These are phyloP conservation scores for Limenitis camilla DNA, from an alignment of 2,888 invertebrate species.

Conservation along the genomic window DNA sequence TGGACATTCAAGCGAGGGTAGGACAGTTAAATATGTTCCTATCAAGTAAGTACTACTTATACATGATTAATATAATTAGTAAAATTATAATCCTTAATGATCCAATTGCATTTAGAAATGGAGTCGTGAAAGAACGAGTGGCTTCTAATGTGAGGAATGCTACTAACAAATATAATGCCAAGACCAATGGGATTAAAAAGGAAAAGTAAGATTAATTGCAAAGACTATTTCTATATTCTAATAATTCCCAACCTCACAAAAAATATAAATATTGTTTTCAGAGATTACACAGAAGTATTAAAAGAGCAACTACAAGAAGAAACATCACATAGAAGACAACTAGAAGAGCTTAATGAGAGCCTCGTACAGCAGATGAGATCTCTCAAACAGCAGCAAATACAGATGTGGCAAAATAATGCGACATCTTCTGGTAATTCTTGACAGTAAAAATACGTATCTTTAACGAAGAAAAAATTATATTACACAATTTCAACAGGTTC, in stretches of 20 bases:
- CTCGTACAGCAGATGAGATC: conserved; percentile 76
- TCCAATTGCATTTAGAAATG: conserved; percentile 37
- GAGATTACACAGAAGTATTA: conserved; percentile 58
- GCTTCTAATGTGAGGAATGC: conserved; percentile 39
- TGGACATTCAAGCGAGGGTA: conserved; percentile 47
- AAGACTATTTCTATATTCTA: background rate
- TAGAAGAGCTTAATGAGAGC: conserved; percentile 76
- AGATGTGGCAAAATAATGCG: conserved; percentile 51
- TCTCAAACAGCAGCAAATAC: conserved; percentile 62
- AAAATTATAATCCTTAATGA: background rate
- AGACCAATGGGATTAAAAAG: conserved; percentile 45
- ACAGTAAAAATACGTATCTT: too few species aligned
- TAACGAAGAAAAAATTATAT: background rate
- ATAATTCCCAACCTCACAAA: background rate
- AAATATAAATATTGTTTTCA: conserved; percentile 23
- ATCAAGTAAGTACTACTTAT: conserved; percentile 43
- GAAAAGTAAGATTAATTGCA: conserved; percentile 45
- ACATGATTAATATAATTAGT: background rate
- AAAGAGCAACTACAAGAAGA: conserved; percentile 77
- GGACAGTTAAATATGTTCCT: conserved; percentile 39
- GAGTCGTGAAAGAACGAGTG: conserved; percentile 44
- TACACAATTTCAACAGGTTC: conserved; percentile 40
- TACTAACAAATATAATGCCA: conserved; percentile 43
- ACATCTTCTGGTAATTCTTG: conserved; percentile 46
- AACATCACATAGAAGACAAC: conserved; percentile 75